These are phyloP conservation scores for Silurus lanzhouensis DNA, from an alignment of 2,797 vertebrate species.

Conservation along the genomic window DNA sequence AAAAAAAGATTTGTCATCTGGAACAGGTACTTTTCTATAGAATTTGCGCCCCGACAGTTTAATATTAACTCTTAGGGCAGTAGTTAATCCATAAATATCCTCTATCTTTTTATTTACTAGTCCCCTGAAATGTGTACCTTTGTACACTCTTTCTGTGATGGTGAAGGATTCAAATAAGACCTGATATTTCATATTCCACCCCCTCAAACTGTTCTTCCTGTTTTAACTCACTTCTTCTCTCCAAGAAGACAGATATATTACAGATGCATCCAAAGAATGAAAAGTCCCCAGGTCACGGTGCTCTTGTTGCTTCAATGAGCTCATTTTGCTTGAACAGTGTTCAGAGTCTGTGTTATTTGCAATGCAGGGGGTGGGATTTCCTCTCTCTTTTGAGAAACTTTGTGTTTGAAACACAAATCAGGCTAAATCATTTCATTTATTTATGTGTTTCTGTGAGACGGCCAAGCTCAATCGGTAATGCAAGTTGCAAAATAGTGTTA, in stretches of 20 bases:
- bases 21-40: not conserved
- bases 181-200: not conserved
- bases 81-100: not conserved
- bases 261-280: slow-evolving; percentile 59
- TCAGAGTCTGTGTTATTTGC: slow-evolving; percentile 56
- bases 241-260: slow-evolving; percentile 44
- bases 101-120: not conserved
- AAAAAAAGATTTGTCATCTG: not conserved
- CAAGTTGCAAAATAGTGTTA: slow-evolving; percentile 58
- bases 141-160: not conserved
- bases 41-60: not conserved
- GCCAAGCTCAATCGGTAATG: slow-evolving; percentile 62
- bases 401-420: slow-evolving; percentile 40
- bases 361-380: slow-evolving; percentile 50
- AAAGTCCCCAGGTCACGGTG: slow-evolving; percentile 46
- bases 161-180: not conserved
- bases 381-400: slow-evolving; percentile 34
- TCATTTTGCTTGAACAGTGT: slow-evolving; percentile 51
- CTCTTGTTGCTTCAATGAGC: slow-evolving; percentile 51
- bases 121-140: not conserved
- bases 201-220: slow-evolving; percentile 35
- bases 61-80: not conserved
- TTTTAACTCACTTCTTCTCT: slow-evolving; percentile 35
- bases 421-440: slow-evolving; percentile 60
- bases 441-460: slow-evolving; percentile 55